These are phyloP conservation scores for Seladonia tumulorum DNA, from an alignment of 2,888 invertebrate genomes.

Conservation along the genomic window DNA sequence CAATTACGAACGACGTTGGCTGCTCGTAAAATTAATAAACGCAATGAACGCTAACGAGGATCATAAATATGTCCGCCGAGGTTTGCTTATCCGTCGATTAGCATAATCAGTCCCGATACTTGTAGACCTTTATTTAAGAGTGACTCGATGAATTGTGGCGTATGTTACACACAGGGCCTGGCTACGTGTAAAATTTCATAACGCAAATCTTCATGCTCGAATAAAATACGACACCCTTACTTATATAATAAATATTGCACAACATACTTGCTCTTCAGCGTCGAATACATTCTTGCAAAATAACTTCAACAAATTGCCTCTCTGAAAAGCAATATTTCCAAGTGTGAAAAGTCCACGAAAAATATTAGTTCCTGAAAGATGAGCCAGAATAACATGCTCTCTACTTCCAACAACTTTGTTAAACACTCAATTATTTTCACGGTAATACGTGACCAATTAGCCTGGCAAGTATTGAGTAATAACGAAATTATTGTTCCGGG, in stretches of 20 bases:
- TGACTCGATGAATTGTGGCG: slow-evolving; percentile 59
- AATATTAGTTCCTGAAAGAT: background rate
- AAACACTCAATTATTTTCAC: background rate
- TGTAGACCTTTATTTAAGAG: slow-evolving; percentile 66
- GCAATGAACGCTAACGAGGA: slow-evolving; percentile 74
- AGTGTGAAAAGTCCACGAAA: background rate
- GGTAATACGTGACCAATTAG: background rate
- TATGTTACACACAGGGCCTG: slow-evolving; percentile 21
- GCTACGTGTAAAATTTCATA: slow-evolving; percentile 26
- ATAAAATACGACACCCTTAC: background rate
- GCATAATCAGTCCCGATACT: slow-evolving; percentile 70
- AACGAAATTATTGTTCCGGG: background rate
- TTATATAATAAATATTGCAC: background rate
- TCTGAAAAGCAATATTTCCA: background rate
- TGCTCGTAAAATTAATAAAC: slow-evolving; percentile 75
- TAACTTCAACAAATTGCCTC: background rate
- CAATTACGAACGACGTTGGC: slow-evolving; percentile 44
- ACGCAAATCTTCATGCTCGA: background rate
- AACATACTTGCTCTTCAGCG: background rate
- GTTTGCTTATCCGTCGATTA: slow-evolving; percentile 70
- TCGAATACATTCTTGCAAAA: background rate
- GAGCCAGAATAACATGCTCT: background rate
- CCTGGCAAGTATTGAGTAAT: background rate
- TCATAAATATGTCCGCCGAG: slow-evolving; percentile 69
- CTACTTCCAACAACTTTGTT: background rate